Percentiles rank a stretch among this genome's conserved stretches.
These are phyloP conservation scores for Drosophila santomea DNA, from an alignment of 1,140 invertebrate genomes.

Conservation along the genomic window DNA sequence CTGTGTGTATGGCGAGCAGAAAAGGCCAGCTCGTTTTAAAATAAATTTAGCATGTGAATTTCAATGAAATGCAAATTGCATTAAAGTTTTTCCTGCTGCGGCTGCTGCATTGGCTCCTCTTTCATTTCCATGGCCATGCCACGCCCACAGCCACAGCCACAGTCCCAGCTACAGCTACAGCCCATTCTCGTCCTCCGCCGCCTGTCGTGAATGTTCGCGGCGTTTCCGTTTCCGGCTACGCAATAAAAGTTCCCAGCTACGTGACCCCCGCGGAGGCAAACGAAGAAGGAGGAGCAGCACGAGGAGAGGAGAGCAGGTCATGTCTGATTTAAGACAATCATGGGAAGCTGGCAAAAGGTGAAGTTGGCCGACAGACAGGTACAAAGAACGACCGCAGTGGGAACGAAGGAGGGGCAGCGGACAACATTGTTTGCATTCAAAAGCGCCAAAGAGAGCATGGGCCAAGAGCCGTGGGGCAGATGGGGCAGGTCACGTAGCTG, in stretches of 20 bases:
- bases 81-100: slow-evolving; percentile 50
- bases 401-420: not conserved
- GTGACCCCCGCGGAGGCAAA: slow-evolving; percentile 43
- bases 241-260: slow-evolving; percentile 70
- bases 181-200: slow-evolving; percentile 5
- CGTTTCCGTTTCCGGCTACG: slow-evolving; percentile 67
- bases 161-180: not conserved
- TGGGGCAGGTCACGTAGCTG: slow-evolving; percentile 53
- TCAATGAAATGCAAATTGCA: slow-evolving; percentile 74
- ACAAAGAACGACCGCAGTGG: slow-evolving; percentile 1
- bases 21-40: slow-evolving; percentile 38
- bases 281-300: not conserved
- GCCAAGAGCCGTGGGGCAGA: slow-evolving; percentile 3
- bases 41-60: slow-evolving; percentile 58
- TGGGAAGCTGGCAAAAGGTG: slow-evolving; percentile 13
- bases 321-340: slow-evolving; percentile 65
- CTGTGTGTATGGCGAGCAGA: not conserved
- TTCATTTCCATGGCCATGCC: slow-evolving; percentile 1
- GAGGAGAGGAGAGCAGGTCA: slow-evolving; percentile 13
- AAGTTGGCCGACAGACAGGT: slow-evolving; percentile 34
- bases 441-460: slow-evolving; percentile 9
- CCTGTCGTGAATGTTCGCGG: slow-evolving; percentile 41
- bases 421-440: slow-evolving; percentile 51
- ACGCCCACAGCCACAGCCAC: not conserved
- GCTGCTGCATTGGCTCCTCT: slow-evolving; percentile 19